Evolutionary conservation across 2,797 vertebrate genomes (phyloP), one percentile per base, ranked within the genome.

Genomic region (Spea hammondii): DNA sequence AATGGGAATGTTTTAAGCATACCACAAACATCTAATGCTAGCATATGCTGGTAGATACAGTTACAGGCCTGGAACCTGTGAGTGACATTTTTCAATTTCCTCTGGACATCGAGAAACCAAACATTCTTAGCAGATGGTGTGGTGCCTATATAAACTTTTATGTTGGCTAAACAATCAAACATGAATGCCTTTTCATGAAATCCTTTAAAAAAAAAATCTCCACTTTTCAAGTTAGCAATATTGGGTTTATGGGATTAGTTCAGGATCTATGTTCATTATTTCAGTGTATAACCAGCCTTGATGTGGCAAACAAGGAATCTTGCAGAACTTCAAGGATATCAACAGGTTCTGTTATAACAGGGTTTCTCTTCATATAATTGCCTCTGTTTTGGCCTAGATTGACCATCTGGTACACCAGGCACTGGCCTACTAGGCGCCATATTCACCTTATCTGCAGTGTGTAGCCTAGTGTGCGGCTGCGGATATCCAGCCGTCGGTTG

Each of bases 81-180:
- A 82, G 80, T 82, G 80, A 82, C 80, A 82, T 82, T 82, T 82
- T 82, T 82, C 80, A 82, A 82, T 82, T 82, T 82, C 80, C 75
- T 82, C 71, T 82, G 80, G 65, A 54, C 75, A 45, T 77, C 80
- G 75, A 77, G 54, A 68, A 82, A 82, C 80, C 78, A 77, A 74
- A 82, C 80, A 74, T 82, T 82, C 80, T 82, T 82, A 74, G 57
- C 80, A 82, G 75, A 82, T 82, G 75, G 80, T 82, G 75, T 70
- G 75, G 70, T 82, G 75, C 80, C 80, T 82, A 72, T 76, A 82
- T 82, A 82, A 82, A 82, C 75, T 76, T 81, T 74, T 82, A 70
- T 77, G 80, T 78, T 82, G 80, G 75, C 78, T 77, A 82, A 82
- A 82, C 80, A 82, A 78, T 78, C 80, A 82, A 14, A 82, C 70